These are phyloP conservation scores for Buceros bicornis DNA, from an alignment of 2,797 vertebrate genomes.

Conservation along the genomic window DNA sequence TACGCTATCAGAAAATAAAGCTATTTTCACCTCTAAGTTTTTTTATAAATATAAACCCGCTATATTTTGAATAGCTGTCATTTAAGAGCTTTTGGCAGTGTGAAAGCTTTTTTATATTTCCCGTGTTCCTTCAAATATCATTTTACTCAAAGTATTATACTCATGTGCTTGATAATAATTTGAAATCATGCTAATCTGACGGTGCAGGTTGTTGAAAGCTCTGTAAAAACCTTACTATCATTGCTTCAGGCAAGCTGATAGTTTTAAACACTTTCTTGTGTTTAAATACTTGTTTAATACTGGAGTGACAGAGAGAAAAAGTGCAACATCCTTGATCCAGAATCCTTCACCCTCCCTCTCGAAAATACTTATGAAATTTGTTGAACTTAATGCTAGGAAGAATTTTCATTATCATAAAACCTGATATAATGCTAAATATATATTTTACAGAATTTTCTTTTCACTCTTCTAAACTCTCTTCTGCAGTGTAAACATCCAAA, in stretches of 20 bases:
- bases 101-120: constrained; percentile 35
- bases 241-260: constrained; percentile 92
- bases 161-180: constrained; percentile 70
- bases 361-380: constrained; percentile 62
- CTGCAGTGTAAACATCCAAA: background rate
- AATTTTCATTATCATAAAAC: constrained; percentile 24
- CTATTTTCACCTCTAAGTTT: too few relatives aligned
- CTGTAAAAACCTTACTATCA: constrained; percentile 86
- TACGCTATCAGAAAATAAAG: background rate
- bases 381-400: background rate
- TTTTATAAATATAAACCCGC: too few relatives aligned
- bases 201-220: constrained; percentile 88
- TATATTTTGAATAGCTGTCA: background rate
- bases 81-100: background rate
- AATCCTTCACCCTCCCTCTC: constrained; percentile 27
- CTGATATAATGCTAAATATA: background rate
- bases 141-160: constrained; percentile 70
- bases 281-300: constrained; percentile 89
- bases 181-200: constrained; percentile 86
- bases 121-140: constrained; percentile 31
- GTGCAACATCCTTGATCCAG: constrained; percentile 83
- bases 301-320: constrained; percentile 82
- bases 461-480: background rate
- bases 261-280: constrained; percentile 83
- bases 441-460: constrained; percentile 24